Evolutionary conservation across 1,140 invertebrate species (phyloP).

Genomic region (Yoshiicerus persimilis): DNA sequence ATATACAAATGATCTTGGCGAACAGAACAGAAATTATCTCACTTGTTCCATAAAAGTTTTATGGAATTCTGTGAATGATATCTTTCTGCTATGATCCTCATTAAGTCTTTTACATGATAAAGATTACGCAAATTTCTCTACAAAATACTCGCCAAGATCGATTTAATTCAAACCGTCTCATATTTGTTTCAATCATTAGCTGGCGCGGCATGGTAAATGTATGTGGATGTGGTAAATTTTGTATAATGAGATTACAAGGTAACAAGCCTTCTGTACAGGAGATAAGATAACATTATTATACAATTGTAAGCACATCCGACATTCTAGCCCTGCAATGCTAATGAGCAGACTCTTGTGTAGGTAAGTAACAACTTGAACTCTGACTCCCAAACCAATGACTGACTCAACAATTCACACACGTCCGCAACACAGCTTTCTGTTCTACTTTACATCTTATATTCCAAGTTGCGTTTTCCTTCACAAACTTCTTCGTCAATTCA

Average conservation of each 20-base stretch:
- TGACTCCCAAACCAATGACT: neutral
- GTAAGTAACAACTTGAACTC: neutral
- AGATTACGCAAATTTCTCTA: neutral
- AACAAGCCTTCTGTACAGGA: neutral
- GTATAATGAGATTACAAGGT: no score
- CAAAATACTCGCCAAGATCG: no score
- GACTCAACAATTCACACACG: neutral
- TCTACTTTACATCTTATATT: neutral
- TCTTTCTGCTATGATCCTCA: no score
- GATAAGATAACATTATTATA: neutral
- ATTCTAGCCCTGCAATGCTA: neutral
- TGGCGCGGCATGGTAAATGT: no score
- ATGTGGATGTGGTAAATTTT: neutral
- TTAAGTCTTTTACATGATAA: neutral
- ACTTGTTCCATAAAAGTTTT: no score
- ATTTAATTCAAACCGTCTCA: no score
- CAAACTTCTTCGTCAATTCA: neutral
- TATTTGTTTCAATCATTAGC: no score
- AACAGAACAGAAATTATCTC: neutral
- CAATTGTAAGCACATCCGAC: neutral
- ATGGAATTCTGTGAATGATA: no score
- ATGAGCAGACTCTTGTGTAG: neutral
- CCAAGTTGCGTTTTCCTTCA: neutral
- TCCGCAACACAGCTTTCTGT: neutral
- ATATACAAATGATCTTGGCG: no score